A percentile compares a stretch with the other conserved stretches of the same genome.
Evolutionary conservation across 2,888 invertebrate species (phyloP).

Genomic region (Meteorus colon): DNA sequence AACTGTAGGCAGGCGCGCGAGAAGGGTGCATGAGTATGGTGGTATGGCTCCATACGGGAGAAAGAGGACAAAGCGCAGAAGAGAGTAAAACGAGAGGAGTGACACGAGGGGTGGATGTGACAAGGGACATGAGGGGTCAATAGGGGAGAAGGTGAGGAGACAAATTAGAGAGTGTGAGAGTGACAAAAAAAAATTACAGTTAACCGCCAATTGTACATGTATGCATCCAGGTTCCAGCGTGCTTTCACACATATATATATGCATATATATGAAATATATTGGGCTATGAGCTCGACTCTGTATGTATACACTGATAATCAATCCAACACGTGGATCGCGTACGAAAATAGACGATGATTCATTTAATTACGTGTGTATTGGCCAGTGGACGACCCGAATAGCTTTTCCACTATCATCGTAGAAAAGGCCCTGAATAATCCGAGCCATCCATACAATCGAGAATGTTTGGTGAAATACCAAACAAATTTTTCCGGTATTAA

Average conservation of each 20-base stretch:
- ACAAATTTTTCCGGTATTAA: no score
- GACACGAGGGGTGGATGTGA: slow-evolving; percentile 25
- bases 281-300: slow-evolving; percentile 34
- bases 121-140: slow-evolving; percentile 10
- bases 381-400: not conserved
- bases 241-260: slow-evolving; percentile 36
- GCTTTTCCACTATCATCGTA: not conserved
- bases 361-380: not conserved
- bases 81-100: slow-evolving; percentile 25
- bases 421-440: not conserved
- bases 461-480: no score
- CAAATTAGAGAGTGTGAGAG: slow-evolving; percentile 40
- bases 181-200: slow-evolving; percentile 40
- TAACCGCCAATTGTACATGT: slow-evolving; percentile 59
- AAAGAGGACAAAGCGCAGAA: slow-evolving; percentile 16
- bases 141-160: slow-evolving; percentile 37
- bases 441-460: not conserved
- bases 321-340: slow-evolving; percentile 47
- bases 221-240: slow-evolving; percentile 57
- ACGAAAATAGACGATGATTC: not conserved
- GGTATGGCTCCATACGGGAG: slow-evolving; percentile 17
- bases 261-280: slow-evolving; percentile 50
- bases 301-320: slow-evolving; percentile 65
- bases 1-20: slow-evolving; percentile 18
- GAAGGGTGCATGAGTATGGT: slow-evolving; percentile 29